Conservation (phyloP, 2,113 vertebrate genomes). For the Phoxinus phoxinus region DNA sequence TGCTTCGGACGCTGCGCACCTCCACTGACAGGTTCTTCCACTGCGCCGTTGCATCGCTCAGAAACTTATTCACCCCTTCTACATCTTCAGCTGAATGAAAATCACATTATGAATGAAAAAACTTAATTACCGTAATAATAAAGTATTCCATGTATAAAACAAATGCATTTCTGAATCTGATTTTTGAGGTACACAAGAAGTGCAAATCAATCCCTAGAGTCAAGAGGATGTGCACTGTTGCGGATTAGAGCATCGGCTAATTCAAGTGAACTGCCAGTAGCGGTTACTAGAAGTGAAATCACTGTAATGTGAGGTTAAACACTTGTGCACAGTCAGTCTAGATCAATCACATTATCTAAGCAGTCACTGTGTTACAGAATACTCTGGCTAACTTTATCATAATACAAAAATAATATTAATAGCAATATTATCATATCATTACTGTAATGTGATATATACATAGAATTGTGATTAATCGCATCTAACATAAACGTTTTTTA, state of each 20-base stretch:
- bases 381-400: too few species aligned
- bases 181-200: not conserved
- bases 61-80: slow-evolving; percentile 91
- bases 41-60: slow-evolving; percentile 88
- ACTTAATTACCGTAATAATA: too few species aligned
- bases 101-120: not conserved
- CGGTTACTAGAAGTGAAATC: slow-evolving; percentile 30
- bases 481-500: too few species aligned
- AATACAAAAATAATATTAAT: too few species aligned
- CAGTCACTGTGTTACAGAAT: slow-evolving; percentile 14
- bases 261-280: not conserved
- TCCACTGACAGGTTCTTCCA: slow-evolving; percentile 95
- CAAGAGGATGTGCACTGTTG: not conserved
- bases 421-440: too few species aligned
- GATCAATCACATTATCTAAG: slow-evolving; percentile 3
- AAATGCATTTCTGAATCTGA: slow-evolving; percentile 10
- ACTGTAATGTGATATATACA: too few species aligned
- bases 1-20: slow-evolving; percentile 93
- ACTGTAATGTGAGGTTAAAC: slow-evolving; percentile 23
- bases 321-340: slow-evolving; percentile 36
- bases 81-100: slow-evolving; percentile 85
- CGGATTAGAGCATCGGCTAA: not conserved
- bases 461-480: too few species aligned
- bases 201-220: not conserved
- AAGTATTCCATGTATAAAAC: not conserved